Evolutionary conservation across 2,888 invertebrate genomes (phyloP).

Genomic region (Cynaeus angustus): DNA sequence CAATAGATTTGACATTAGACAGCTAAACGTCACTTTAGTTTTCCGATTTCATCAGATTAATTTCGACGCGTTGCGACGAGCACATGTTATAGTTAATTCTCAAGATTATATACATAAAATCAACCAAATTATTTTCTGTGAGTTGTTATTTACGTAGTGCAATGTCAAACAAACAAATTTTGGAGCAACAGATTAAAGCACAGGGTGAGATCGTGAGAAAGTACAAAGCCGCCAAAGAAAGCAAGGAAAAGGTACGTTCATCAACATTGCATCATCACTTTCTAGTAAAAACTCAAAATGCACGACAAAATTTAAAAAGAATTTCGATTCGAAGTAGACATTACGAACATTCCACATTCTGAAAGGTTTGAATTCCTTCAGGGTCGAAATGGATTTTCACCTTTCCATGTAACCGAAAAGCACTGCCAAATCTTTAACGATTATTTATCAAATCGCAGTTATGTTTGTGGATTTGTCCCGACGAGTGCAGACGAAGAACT

Average conservation of each 20-base stretch:
- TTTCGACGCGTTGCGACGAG: conserved; percentile 14
- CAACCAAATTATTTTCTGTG: conserved; percentile 4
- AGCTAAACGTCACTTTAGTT: conserved; percentile 7
- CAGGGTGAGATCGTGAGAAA: conserved; percentile 89
- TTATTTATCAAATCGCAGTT: conserved; percentile 75
- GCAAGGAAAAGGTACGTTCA: conserved; percentile 80
- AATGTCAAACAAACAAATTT: conserved; percentile 71
- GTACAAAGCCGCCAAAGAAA: conserved; percentile 86
- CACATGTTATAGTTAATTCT: conserved; percentile 14
- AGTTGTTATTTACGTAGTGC: conserved; percentile 32
- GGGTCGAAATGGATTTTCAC: conserved; percentile 38
- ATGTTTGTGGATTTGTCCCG: conserved; percentile 75
- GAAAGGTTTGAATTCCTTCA: conserved; percentile 33
- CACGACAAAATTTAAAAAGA: neutral
- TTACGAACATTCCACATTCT: conserved; percentile 1
- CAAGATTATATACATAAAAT: neutral
- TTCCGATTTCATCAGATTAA: conserved; percentile 26
- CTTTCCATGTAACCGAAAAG: too few relatives aligned
- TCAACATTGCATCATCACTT: conserved; percentile 51
- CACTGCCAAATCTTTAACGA: conserved; percentile 63
- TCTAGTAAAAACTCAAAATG: too few relatives aligned
- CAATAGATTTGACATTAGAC: neutral
- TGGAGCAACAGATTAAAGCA: conserved; percentile 77
- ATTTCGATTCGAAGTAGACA: neutral
- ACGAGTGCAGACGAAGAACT: conserved; percentile 73